Percentiles rank a stretch among this genome's conserved stretches.
phyloP scores from a whole-genome alignment of 2,113 vertebrate species.

The Poeciliopsis retropinna region DNA sequence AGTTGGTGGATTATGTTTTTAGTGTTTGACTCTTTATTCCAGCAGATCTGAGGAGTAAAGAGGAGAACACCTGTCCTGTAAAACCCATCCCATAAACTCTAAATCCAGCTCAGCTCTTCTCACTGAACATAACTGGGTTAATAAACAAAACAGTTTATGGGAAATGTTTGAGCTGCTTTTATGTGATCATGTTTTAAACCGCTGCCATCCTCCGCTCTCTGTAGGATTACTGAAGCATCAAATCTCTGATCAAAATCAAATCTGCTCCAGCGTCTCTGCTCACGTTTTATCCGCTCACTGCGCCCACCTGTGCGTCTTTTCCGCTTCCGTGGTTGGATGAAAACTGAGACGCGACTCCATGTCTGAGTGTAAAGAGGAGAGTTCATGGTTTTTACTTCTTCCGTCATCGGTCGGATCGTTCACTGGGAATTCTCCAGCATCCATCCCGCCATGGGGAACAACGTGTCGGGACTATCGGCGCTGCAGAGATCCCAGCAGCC shows the following conservation, averaged over 20 bases:
- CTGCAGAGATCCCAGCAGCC: conserved; percentile 68
- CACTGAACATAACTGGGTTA: too few relatives aligned
- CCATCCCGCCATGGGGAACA: conserved; percentile 68
- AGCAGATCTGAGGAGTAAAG: background rate
- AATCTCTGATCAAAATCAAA: conserved; percentile 29
- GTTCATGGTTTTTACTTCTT: background rate
- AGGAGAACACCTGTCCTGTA: background rate
- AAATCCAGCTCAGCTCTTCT: background rate
- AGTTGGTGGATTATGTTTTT: conserved; percentile 41
- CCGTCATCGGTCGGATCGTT: background rate
- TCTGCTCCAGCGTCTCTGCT: conserved; percentile 11
- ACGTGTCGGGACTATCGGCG: conserved; percentile 62
- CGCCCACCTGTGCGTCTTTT: conserved; percentile 23
- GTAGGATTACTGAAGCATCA: conserved; percentile 31
- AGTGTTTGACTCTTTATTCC: background rate
- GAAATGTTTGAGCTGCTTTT: background rate
- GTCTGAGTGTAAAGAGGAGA: background rate
- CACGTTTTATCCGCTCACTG: background rate
- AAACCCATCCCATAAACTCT: background rate
- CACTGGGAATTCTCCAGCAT: background rate
- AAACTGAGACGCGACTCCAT: background rate
- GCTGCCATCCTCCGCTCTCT: background rate
- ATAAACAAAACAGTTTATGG: background rate
- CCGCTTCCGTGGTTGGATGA: background rate
- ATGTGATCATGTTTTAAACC: background rate